phyloP scores from a whole-genome alignment of 2,888 invertebrate genomes.

The Epinotia ramella region DNA sequence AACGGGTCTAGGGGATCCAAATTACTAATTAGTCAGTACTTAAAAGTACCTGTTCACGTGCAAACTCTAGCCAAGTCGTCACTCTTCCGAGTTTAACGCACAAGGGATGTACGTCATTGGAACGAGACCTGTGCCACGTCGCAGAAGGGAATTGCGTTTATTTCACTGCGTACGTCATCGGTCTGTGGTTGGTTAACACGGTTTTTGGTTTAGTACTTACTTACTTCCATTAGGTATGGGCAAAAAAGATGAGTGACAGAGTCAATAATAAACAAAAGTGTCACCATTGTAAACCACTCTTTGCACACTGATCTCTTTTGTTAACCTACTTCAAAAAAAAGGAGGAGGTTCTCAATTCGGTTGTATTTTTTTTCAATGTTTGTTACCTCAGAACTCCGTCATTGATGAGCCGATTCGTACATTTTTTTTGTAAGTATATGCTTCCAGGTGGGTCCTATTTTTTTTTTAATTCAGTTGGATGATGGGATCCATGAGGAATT shows the following conservation, averaged over 20 bases:
- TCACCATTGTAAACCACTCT: background rate
- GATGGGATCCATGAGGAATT: too few species aligned
- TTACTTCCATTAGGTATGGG: background rate
- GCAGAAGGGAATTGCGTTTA: background rate
- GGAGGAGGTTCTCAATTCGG: too few species aligned
- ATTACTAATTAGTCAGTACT: background rate
- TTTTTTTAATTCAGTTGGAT: too few species aligned
- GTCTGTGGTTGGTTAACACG: background rate
- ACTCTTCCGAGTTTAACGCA: background rate
- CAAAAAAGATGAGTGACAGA: background rate
- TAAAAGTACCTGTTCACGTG: too few species aligned
- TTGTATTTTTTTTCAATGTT: too few species aligned
- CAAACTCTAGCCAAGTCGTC: background rate
- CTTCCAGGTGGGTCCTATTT: too few species aligned
- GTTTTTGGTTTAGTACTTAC: conserved; percentile 13
- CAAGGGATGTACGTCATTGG: conserved; percentile 4
- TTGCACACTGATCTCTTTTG: background rate
- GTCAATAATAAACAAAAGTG: background rate
- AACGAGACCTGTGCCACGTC: background rate
- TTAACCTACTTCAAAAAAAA: too few species aligned
- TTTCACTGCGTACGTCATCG: conserved; percentile 1
- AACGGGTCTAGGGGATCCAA: background rate
- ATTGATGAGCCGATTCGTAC: too few species aligned
- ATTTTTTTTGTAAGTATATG: too few species aligned
- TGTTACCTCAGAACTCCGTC: too few species aligned